Evolutionary conservation across 2,888 invertebrate species (phyloP).

Genomic region (Tuberolachnus salignus): DNA sequence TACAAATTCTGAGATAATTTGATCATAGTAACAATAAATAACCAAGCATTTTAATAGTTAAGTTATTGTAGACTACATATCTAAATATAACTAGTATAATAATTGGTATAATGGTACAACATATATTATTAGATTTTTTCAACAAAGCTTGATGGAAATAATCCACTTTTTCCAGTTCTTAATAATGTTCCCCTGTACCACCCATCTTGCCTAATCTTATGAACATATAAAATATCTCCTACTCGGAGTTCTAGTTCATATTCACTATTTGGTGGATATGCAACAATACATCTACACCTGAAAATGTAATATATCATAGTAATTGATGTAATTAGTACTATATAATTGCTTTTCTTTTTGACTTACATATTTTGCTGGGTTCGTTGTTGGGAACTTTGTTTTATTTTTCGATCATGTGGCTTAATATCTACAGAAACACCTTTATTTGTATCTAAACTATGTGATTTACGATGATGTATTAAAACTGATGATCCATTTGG

Average conservation of each 20-base stretch:
- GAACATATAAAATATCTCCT: constrained; percentile 89
- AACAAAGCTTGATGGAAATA: constrained; percentile 94
- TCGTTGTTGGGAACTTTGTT: constrained; percentile 65
- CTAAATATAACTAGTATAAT: constrained; percentile 6
- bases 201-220: constrained; percentile 90
- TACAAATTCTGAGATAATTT: constrained; percentile 23
- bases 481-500: constrained; percentile 47
- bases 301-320: constrained; percentile 57
- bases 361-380: constrained; percentile 52
- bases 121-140: constrained; percentile 66
- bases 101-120: background rate
- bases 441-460: constrained; percentile 76
- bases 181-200: constrained; percentile 94
- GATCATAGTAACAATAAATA: constrained; percentile 19
- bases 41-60: constrained; percentile 15
- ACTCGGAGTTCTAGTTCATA: constrained; percentile 88
- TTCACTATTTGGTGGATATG: constrained; percentile 93
- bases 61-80: constrained; percentile 1
- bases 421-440: constrained; percentile 60
- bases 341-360: background rate
- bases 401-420: constrained; percentile 64
- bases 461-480: constrained; percentile 76
- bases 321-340: constrained; percentile 7
- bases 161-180: constrained; percentile 88
- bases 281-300: constrained; percentile 88